Percentiles rank a stretch among this genome's conserved stretches.
Conservation (phyloP, 2,797 vertebrate genomes). For the Telmatherina bonti region DNA sequence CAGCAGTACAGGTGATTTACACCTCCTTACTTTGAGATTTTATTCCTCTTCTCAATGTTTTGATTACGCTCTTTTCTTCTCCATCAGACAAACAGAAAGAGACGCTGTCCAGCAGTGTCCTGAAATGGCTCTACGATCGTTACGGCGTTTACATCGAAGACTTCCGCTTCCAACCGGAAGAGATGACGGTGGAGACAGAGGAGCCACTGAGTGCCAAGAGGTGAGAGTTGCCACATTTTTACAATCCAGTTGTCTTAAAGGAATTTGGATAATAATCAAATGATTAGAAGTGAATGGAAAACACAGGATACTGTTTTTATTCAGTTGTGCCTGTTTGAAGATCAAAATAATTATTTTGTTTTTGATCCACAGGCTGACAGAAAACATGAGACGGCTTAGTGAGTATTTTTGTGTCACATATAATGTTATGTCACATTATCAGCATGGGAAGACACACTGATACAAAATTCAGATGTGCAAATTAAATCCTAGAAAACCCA, state of each 20-base stretch:
- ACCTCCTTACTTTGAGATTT: background rate
- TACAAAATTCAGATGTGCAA: no score
- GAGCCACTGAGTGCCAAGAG: constrained; percentile 93
- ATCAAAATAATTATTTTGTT: constrained; percentile 2
- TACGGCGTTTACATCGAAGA: constrained; percentile 93
- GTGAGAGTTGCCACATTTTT: constrained; percentile 57
- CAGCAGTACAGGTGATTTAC: constrained; percentile 81
- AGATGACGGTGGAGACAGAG: constrained; percentile 88
- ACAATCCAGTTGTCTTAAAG: no score
- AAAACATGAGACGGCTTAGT: constrained; percentile 98
- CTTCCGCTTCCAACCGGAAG: constrained; percentile 94
- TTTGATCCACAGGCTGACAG: constrained; percentile 87
- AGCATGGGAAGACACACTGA: background rate
- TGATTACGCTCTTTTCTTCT: background rate
- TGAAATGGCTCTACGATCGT: constrained; percentile 89
- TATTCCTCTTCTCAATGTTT: background rate
- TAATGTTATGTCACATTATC: background rate
- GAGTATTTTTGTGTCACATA: constrained; percentile 74
- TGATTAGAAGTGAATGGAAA: no score
- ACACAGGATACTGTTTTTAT: background rate
- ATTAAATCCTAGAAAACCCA: background rate
- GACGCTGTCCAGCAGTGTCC: constrained; percentile 82
- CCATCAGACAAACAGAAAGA: constrained; percentile 86
- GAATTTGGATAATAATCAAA: no score
- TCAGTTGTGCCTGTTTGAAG: background rate